Base-by-base conservation (phyloP, 2,797 vertebrate genomes). In the Cossypha dichroa region DNA sequence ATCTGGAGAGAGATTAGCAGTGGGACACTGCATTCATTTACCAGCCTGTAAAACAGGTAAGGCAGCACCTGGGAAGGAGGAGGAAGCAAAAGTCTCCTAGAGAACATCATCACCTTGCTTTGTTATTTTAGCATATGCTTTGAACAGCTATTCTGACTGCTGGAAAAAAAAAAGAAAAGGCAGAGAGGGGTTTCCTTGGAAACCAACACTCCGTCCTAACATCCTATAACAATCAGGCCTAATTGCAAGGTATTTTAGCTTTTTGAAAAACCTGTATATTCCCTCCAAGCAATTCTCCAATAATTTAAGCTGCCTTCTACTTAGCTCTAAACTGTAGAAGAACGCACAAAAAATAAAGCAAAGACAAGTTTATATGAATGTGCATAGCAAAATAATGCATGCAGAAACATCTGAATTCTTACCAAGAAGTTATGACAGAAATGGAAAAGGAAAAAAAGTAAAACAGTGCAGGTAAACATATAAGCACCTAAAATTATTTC, bases 41-140 rank as follows among this genome's bases (percentile, higher is more conserved):
- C 60, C 82, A 88, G 84, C 72, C 82, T 88, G 82, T 62, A 62
- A 75, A 97, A 94, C 94, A 90, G 91, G 87, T 77, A 83, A 80
- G 9, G 72, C 72, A 92, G 89, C 82, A 90, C 49, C 64, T 77
- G 73, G 88, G 78, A 67, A 94, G 89, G 26, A 34, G 40, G 46
- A 96, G 45, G 62, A 26, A 88, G 82, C 49, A 85, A 70, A 79
- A 89, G 54, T 63, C 78, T 83, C 86, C 80, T 68, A 90, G 51
- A 92, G 78, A 92, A 45, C 46, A 87, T 76, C 80, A 81, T 51
- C 77, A 66, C 68, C 67, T 58, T 34, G 62, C 70, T 89, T 89
- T 87, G 64, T 70, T 91, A 80, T 92, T 96, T 91, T 74, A 91
- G 86, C n/a, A 70, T 46, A 36, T 0, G 0, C 62, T 95, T 91